phyloP scores from a whole-genome alignment of 2,888 invertebrate species.

The Trissolcus japonicus region DNA sequence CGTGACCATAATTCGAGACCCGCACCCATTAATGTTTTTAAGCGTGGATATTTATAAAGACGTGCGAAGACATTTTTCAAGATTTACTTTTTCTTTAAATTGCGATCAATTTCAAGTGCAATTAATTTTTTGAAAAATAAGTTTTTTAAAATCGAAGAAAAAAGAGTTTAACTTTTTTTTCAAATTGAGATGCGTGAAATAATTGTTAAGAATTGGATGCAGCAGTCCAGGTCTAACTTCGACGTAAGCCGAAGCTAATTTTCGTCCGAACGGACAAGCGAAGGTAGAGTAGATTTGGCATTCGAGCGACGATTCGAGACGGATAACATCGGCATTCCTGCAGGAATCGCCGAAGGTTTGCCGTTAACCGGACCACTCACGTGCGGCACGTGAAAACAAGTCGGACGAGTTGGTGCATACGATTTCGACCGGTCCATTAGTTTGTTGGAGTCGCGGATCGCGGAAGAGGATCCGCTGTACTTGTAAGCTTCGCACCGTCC shows the following conservation, averaged over 20 bases:
- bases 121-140: background rate
- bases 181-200: too few relatives aligned
- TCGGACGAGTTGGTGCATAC: conserved; percentile 60
- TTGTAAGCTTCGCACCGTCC: conserved; percentile 45
- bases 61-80: too few relatives aligned
- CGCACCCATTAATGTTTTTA: too few relatives aligned
- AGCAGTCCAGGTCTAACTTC: background rate
- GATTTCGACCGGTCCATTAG: conserved; percentile 63
- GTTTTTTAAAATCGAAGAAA: background rate
- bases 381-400: conserved; percentile 62
- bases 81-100: too few relatives aligned
- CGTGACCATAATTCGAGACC: too few relatives aligned
- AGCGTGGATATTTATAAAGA: too few relatives aligned
- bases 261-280: conserved; percentile 28
- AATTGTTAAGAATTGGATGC: too few relatives aligned
- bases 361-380: conserved; percentile 59
- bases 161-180: background rate
- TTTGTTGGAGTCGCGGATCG: conserved; percentile 59
- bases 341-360: conserved; percentile 59
- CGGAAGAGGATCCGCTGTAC: conserved; percentile 55
- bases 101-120: too few relatives aligned
- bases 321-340: conserved; percentile 61
- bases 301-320: conserved; percentile 54
- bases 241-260: conserved; percentile 22
- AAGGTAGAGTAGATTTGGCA: conserved; percentile 50